Conservation (phyloP, 2,888 invertebrate species). For the Cyaniris semiargus region DNA sequence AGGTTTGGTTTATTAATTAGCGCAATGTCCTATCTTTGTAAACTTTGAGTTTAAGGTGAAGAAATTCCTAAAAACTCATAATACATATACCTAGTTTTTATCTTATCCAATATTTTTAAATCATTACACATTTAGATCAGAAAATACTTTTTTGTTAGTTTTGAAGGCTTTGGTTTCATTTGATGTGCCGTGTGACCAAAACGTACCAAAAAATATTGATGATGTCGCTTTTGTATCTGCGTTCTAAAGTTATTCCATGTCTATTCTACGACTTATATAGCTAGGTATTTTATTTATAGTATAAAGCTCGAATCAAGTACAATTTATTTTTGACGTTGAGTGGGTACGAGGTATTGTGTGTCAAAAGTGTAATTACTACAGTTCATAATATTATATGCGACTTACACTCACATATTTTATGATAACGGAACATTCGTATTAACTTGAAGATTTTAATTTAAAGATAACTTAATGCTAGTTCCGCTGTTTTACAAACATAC, state of each 20-base stretch:
- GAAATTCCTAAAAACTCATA: too few relatives aligned
- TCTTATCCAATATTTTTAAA: too few relatives aligned
- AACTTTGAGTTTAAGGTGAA: too few relatives aligned
- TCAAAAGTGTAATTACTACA: constrained; percentile 48
- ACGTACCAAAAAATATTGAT: too few relatives aligned
- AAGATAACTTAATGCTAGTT: constrained; percentile 39
- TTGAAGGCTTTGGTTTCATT: too few relatives aligned
- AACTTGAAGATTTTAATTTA: constrained; percentile 40
- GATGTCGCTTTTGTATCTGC: too few relatives aligned
- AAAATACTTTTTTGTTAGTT: too few relatives aligned
- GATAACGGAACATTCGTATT: constrained; percentile 40
- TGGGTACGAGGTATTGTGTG: constrained; percentile 50
- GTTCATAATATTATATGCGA: constrained; percentile 44
- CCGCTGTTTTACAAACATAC: constrained; percentile 21
- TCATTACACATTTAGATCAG: too few relatives aligned
- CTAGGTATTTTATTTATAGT: constrained; percentile 56
- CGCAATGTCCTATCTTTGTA: too few relatives aligned
- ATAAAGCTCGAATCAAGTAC: constrained; percentile 61
- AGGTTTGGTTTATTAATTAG: too few relatives aligned
- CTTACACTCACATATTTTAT: constrained; percentile 34
- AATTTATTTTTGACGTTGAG: constrained; percentile 66
- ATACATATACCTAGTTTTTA: too few relatives aligned
- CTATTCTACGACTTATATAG: not conserved
- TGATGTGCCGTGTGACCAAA: too few relatives aligned
- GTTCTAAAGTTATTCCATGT: not conserved